Conservation (phyloP, 1,140 invertebrate species). For the Brachionus angularis region DNA sequence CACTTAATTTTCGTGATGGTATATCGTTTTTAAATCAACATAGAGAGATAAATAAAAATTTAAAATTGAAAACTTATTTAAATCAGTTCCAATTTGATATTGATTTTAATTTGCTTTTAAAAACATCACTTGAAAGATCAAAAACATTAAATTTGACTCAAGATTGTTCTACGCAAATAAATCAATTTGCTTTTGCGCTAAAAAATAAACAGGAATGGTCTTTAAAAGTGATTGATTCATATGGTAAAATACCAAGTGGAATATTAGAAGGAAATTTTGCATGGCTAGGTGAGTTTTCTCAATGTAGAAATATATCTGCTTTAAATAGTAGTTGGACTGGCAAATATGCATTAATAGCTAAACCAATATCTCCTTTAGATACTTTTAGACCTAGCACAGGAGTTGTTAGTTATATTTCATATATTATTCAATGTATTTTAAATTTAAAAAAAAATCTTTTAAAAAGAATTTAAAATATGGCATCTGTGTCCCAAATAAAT, state of each 20-base stretch:
- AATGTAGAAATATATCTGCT: conserved; percentile 49
- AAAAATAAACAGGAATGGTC: conserved; percentile 15
- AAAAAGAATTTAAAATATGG: conserved; percentile 45
- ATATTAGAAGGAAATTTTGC: conserved; percentile 50
- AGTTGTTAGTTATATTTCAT: not conserved
- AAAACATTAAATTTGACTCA: not conserved
- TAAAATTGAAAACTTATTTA: no score
- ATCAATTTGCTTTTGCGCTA: not conserved
- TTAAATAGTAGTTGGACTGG: conserved; percentile 1
- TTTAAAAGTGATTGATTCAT: conserved; percentile 50
- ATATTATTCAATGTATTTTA: not conserved
- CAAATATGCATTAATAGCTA: not conserved
- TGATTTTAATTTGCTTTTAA: not conserved
- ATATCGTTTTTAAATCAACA: not conserved
- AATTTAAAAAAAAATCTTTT: conserved; percentile 41
- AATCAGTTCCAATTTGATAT: no score
- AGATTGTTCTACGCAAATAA: not conserved
- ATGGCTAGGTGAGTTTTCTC: conserved; percentile 53
- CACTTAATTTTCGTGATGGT: conserved; percentile 19
- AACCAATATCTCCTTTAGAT: not conserved
- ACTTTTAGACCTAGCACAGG: not conserved
- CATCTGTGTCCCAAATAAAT: conserved; percentile 44
- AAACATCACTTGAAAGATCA: not conserved
- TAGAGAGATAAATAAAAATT: not conserved
- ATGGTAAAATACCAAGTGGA: conserved; percentile 51